Evolutionary conservation across 2,797 vertebrate species (phyloP).

Genomic region (Anomalospiza imberbis): DNA sequence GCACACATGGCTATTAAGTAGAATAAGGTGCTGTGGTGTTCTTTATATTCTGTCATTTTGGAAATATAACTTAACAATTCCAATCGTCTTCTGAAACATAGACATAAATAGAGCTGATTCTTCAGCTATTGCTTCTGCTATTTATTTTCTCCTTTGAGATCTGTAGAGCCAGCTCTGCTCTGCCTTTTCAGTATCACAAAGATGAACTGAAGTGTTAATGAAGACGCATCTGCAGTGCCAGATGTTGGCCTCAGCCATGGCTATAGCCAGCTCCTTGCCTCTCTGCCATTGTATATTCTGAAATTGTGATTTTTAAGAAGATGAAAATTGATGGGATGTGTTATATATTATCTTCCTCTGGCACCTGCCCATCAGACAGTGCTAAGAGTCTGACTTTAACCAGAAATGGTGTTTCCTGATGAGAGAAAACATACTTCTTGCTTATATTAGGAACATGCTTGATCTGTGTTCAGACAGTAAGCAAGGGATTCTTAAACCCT

Average conservation of each 20-base stretch:
- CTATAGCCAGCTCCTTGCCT: background rate
- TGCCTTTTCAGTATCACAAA: background rate
- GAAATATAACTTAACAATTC: background rate
- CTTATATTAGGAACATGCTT: background rate
- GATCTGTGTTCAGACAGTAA: background rate
- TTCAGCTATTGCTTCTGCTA: fast-evolving
- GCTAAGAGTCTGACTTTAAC: background rate
- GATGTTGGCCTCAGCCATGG: background rate
- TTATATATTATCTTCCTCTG: background rate
- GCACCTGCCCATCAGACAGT: background rate
- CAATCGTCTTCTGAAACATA: background rate
- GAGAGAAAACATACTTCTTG: background rate
- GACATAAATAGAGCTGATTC: background rate
- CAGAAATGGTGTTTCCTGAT: background rate
- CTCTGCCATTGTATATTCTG: background rate
- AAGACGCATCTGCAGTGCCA: background rate
- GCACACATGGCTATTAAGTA: background rate
- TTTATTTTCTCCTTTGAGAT: background rate
- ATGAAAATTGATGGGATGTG: background rate
- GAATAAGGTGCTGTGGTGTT: background rate
- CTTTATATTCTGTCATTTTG: background rate
- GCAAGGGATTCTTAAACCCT: background rate
- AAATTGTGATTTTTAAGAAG: background rate
- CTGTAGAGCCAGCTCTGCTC: background rate
- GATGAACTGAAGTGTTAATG: background rate